phyloP scores from a whole-genome alignment of 1,140 invertebrate genomes.

The Matsumurasca onukii region DNA sequence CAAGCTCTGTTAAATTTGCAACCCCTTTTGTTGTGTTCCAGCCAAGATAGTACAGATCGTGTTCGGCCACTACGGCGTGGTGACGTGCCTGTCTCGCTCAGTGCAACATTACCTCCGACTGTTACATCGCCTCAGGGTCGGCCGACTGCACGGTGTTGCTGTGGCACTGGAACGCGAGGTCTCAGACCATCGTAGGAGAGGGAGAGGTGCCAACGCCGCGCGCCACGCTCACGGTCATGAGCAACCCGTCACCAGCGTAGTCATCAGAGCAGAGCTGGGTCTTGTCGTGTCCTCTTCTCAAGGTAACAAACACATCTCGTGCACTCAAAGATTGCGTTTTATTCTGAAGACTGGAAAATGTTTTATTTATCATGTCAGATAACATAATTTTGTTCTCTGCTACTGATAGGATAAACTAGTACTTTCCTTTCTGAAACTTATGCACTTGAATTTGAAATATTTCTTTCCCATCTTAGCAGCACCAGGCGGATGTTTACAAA shows the following conservation, averaged over 20 bases:
- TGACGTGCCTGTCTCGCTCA: constrained; percentile 96
- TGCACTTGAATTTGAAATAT: too few relatives aligned
- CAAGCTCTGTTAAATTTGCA: too few relatives aligned
- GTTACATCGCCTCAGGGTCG: constrained; percentile 96
- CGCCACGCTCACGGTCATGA: constrained; percentile 97
- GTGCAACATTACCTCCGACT: constrained; percentile 98
- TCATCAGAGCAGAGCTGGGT: constrained; percentile 96
- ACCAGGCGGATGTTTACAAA: too few relatives aligned
- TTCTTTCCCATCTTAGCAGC: too few relatives aligned
- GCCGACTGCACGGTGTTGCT: constrained; percentile 96
- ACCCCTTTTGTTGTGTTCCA: constrained; percentile 54
- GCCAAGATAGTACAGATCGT: constrained; percentile 98
- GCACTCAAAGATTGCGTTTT: too few relatives aligned
- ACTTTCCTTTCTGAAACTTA: too few relatives aligned
- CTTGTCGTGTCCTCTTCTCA: constrained; percentile 93
- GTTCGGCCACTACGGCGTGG: constrained; percentile 98
- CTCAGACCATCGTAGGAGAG: constrained; percentile 95
- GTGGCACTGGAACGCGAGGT: constrained; percentile 98
- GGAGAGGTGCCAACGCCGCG: constrained; percentile 91
- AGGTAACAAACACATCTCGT: too few relatives aligned
- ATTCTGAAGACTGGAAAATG: too few relatives aligned
- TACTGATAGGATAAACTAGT: too few relatives aligned
- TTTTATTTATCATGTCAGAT: too few relatives aligned
- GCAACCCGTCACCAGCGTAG: constrained; percentile 89
- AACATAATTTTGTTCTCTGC: too few relatives aligned